phyloP scores from a whole-genome alignment of 2,797 vertebrate genomes.

The Anisognathus igniventris region DNA sequence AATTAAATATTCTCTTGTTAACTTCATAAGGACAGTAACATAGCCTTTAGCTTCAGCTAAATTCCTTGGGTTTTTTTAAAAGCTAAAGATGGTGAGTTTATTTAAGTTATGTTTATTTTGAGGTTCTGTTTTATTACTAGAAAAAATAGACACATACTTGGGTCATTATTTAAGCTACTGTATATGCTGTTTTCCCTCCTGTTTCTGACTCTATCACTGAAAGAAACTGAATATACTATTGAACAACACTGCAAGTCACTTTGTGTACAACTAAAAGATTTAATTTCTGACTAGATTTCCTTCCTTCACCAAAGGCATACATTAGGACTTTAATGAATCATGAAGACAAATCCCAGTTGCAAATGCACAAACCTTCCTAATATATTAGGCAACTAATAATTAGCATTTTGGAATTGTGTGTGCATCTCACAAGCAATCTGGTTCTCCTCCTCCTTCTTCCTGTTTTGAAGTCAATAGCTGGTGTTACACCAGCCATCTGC shows the following conservation, averaged over 20 bases:
- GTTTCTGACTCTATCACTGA: background rate
- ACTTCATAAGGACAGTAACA: background rate
- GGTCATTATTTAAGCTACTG: background rate
- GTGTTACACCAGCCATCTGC: conserved; percentile 74
- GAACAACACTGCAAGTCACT: background rate
- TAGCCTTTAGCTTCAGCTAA: background rate
- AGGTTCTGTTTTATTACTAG: background rate
- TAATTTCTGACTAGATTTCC: conserved; percentile 41
- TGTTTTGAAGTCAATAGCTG: conserved; percentile 72
- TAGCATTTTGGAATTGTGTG: conserved; percentile 66
- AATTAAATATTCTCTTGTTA: conserved; percentile 5
- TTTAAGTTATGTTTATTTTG: background rate
- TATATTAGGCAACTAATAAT: conserved; percentile 72
- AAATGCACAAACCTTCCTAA: conserved; percentile 47
- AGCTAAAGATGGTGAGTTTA: background rate
- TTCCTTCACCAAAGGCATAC: conserved; percentile 24
- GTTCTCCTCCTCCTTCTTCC: conserved; percentile 74
- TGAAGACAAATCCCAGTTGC: conserved; percentile 53
- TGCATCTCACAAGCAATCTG: conserved; percentile 68
- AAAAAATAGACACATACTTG: background rate
- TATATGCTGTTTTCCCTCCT: background rate
- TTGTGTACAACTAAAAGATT: background rate
- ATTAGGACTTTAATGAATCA: conserved; percentile 54
- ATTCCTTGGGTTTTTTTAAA: background rate
- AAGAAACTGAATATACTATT: background rate